Conservation (phyloP, 2,797 vertebrate species). For the Clarias fuscus region DNA sequence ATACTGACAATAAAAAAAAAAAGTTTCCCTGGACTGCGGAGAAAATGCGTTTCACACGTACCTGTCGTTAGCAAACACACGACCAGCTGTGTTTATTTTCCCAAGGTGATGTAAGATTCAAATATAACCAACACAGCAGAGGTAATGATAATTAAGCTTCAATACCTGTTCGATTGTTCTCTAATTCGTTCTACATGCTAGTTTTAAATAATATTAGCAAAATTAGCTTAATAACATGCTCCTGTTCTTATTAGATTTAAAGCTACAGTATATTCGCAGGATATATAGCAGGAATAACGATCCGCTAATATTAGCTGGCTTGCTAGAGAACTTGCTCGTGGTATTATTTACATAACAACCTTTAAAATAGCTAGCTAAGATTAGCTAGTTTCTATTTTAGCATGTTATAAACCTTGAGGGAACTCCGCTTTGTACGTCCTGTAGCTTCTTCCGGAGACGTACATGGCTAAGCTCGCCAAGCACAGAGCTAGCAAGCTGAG, state of each 20-base stretch:
- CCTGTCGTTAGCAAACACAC: conserved; percentile 10
- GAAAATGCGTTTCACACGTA: conserved; percentile 42
- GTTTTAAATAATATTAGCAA: conserved; percentile 8
- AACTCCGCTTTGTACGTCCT: neutral
- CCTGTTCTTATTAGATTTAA: neutral
- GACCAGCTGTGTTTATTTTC: conserved; percentile 30
- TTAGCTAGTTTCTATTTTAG: neutral
- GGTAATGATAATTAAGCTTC: neutral
- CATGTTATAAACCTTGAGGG: neutral
- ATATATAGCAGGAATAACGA: neutral
- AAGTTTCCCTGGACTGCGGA: conserved; percentile 75
- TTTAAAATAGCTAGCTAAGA: neutral
- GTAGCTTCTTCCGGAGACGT: neutral
- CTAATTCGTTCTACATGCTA: neutral
- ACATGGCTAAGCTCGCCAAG: neutral
- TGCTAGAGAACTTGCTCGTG: neutral
- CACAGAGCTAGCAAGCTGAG: neutral
- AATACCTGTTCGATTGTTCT: neutral
- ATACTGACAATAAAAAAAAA: conserved; percentile 72
- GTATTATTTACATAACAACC: neutral
- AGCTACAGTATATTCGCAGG: neutral
- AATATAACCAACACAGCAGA: neutral
- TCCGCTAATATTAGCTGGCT: neutral
- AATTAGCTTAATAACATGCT: neutral
- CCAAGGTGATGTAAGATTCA: neutral